Evolutionary conservation across 2,888 invertebrate genomes (phyloP).

Genomic region (Pseudococcus jackbeardsleyi): DNA sequence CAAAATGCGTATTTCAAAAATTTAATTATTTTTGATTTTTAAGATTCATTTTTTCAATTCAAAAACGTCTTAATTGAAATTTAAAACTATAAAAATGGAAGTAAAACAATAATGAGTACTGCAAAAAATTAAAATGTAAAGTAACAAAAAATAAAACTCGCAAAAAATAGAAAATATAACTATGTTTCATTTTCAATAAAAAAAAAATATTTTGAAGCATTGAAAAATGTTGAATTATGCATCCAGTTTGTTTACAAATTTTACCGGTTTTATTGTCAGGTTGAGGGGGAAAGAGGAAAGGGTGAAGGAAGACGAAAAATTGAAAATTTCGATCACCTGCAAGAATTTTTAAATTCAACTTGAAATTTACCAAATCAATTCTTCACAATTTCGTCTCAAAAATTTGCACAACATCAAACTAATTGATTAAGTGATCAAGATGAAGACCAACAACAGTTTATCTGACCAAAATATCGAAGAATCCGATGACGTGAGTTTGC

Average conservation of each 20-base stretch:
- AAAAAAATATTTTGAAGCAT: neutral
- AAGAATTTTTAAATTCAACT: no score
- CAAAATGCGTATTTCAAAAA: neutral
- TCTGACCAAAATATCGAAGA: slow-evolving; percentile 21
- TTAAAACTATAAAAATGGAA: no score
- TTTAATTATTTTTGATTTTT: no score
- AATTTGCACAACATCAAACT: neutral
- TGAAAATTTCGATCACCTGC: no score
- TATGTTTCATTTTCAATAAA: neutral
- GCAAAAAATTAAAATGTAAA: no score
- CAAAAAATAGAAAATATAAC: neutral
- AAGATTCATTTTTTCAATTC: no score
- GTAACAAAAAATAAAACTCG: no score
- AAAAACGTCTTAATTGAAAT: no score
- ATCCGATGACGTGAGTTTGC: slow-evolving; percentile 49
- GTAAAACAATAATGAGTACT: no score
- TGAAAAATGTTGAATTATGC: neutral
- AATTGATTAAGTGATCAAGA: neutral
- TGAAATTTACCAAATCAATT: neutral
- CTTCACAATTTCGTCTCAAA: neutral
- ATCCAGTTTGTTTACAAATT: neutral
- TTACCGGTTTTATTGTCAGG: neutral
- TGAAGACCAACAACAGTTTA: slow-evolving; percentile 47
- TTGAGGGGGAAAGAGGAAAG: neutral
- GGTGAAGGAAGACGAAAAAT: neutral